Percentiles rank a stretch among this genome's conserved stretches.
phyloP scores from a whole-genome alignment of 1,140 invertebrate genomes.

The Scylla paramamosain region DNA sequence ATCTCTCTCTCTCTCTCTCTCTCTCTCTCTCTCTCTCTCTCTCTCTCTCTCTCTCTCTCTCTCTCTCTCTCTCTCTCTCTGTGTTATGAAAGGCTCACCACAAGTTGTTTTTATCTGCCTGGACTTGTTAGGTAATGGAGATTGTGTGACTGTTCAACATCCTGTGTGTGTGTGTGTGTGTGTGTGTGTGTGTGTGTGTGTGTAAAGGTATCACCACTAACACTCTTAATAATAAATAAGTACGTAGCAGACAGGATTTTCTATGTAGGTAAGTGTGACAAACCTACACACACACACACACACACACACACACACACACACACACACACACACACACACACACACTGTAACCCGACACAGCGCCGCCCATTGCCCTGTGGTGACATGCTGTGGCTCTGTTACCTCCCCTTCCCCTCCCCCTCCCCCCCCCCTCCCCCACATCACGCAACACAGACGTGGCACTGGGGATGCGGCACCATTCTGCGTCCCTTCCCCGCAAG shows the following conservation, averaged over 20 bases:
- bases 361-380: slow-evolving; percentile 6
- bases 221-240: neutral
- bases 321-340: slow-evolving; percentile 44
- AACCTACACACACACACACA: neutral
- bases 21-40: too few relatives aligned
- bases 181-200: too few relatives aligned
- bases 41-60: too few relatives aligned
- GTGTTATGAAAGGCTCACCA: neutral
- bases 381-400: neutral
- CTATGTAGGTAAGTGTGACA: neutral
- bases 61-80: too few relatives aligned
- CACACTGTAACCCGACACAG: slow-evolving; percentile 14
- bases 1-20: too few relatives aligned
- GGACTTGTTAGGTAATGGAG: too few relatives aligned
- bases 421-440: neutral
- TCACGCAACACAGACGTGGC: neutral
- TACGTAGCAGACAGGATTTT: neutral
- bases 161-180: neutral
- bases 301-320: neutral
- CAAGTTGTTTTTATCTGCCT: neutral
- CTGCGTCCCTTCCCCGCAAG: neutral
- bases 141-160: neutral
- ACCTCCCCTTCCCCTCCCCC: neutral
- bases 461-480: neutral
- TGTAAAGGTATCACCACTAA: neutral